Base-by-base conservation (phyloP, 1,140 invertebrate species). In the Heliconius melpomene region DNA sequence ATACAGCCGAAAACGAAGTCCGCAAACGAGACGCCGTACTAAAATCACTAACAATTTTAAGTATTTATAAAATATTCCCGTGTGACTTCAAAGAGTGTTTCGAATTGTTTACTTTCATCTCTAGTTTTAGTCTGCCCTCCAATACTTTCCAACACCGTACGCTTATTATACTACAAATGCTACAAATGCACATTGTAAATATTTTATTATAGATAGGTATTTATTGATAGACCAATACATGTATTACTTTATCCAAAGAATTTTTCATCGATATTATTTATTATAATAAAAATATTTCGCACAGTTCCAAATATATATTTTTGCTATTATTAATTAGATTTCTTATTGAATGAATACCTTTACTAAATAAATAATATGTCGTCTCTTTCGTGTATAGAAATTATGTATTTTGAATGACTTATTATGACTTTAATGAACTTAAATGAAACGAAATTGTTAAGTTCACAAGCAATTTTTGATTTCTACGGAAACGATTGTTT, bases 51-150 rank as follows among this genome's bases (percentile, higher is more conserved):
- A 79, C 50, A 78, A 78, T 73, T 80, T 79, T 23, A 83, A 85
- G 74, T 77, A 85, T 85, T 85, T 82, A 78, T 80, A 81, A 83
- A 73, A 83, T 82, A 80, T 83, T 70, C 80, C 73, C 50, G 72
- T 79, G 71, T 79, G 75, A 83, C 80, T 83, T 83, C 84, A 85
- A 85, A 85, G 82, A 79, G 82, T 80, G 57, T 72, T 82, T 79
- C 54, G 79, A 85, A 83, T 83, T 85, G 83, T 83, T 85, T 82
- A 83, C 84, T 85, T 85, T 85, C 82, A 85, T 82, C 84, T 81
- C 71, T n/a, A 60, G n/a, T 60, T 26, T n/a, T 60, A n/a, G 40
- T 77, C 57, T 76, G 75, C 74, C 80, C 74, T 75, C 72, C 74
- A 77, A 84, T 79, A 78, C 75, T 81, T 77, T 81, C 75, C n/a